Evolutionary conservation across 2,113 vertebrate species (phyloP), one percentile per base, ranked within the genome.

Genomic region (Scalopus aquaticus): DNA sequence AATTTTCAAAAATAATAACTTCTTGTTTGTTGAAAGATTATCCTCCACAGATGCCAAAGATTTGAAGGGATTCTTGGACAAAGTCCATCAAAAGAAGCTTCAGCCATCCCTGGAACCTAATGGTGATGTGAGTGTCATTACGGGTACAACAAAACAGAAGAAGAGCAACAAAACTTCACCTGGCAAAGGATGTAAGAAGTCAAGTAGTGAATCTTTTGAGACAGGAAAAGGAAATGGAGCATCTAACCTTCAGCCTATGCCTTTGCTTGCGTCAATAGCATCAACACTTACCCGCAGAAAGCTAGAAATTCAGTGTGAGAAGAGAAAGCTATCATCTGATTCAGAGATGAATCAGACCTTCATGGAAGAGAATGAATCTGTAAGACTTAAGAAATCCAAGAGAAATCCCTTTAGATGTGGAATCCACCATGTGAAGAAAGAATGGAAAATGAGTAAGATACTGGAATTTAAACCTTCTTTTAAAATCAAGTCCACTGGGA

Each of bases 11-110:
- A 90, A 84, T 32, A 91, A 80, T 32, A 28, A 0, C 30, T 96
- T 87, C 35, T 22, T 96, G 42, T 83, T 94, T 83, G 32, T 96
- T 72, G 84, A 96, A 56, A n/a, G 5, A 44, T 58, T 96, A 51
- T 51, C 74, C 16, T 60, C 26, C 19, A 17, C 0, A n/a, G 74
- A 97, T n/a, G 83, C 95, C 37, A 0, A 69, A 39, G 2, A 62
- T 0, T 76, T 97, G 79, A 96, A 89, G 74, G 35, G 0, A 6
- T 69, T 94, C 49, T 32, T 97, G 42, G 82, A 96, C 13, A 76
- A 0, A 32, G 19, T 86, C 37, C 17, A 7, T 74, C 28, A 95
- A 87, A 76, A 32, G 3, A 11, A 49, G 51, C 1, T 10, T 94
- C 17, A 19, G 3, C 5, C 58, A 83, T 9, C 28, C 1, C 0